Evolutionary conservation across 1,140 invertebrate species (phyloP), one percentile per base, ranked within the genome.

Genomic region (Eriosoma lanigerum): DNA sequence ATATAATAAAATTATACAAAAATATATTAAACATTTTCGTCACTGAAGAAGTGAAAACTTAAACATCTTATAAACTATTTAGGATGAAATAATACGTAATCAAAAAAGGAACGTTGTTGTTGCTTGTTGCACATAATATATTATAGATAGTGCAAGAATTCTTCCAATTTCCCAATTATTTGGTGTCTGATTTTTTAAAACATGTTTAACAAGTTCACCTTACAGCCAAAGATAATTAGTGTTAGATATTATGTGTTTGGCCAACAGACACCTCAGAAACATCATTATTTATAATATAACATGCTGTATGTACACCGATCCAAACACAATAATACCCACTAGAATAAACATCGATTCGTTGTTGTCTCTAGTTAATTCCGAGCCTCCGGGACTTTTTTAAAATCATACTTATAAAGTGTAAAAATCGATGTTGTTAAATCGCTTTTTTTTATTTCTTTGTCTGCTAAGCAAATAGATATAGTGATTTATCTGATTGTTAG

Each of bases 161-260:
- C 19, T 52, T 52, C 48, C 68, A 17, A 52, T 29, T 52, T 29
- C 26, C 68, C 68, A 72, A 72, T 72, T 72, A 72, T 52, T 24
- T 12, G 48, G 29, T n/a, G 17, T 72, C 48, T 9, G 46, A 32
- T 72, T 72, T 72, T 72, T 54, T 66, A 10, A 15, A n/a, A n/a
- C n/a, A n/a, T 54, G 29, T 52, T 72, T 52, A 29, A 72, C 24
- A 46, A 72, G 17, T 68, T 48, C 26, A 52, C 68, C 46, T 72
- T 4, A 29, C 68, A 52, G 46, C 66, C 13, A 70, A 21, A 46
- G 19, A 66, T 32, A 26, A 72, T 17, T 6, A 17, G 15, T 19
- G n/a, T 46, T 29, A 2, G n/a, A 56, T 21, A 66, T 12, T 4
- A n/a, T 38, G 32, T 8, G 32, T 8, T 4, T 8, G 32, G 32